phyloP scores from a whole-genome alignment of 2,888 invertebrate genomes.

The Sinopyrophorus schimmeli region DNA sequence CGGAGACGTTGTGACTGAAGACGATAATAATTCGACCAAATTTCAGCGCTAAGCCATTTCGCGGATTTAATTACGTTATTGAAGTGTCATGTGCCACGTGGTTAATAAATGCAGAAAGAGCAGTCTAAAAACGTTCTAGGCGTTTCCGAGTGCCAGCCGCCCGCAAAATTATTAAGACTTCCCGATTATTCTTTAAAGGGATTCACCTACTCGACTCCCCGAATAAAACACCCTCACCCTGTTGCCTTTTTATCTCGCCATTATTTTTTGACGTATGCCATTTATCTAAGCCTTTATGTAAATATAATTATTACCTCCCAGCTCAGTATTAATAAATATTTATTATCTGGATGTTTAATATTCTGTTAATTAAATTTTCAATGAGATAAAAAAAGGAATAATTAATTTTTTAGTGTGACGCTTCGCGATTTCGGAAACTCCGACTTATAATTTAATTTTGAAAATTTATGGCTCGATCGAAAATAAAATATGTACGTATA shows the following conservation, averaged over 20 bases:
- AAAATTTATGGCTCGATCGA: too few species aligned
- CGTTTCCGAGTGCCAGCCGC: slow-evolving; percentile 37
- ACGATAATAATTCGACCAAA: slow-evolving; percentile 54
- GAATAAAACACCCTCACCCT: slow-evolving; percentile 27
- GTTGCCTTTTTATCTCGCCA: slow-evolving; percentile 26
- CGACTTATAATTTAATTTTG: too few species aligned
- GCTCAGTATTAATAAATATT: too few species aligned
- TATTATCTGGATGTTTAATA: too few species aligned
- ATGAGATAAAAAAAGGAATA: too few species aligned
- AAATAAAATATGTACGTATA: too few species aligned
- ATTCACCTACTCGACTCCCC: slow-evolving; percentile 29
- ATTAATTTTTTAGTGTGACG: too few species aligned
- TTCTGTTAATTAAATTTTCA: too few species aligned
- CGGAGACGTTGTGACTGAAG: slow-evolving; percentile 45
- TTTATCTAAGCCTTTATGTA: too few species aligned
- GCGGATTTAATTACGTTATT: slow-evolving; percentile 57
- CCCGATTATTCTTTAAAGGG: slow-evolving; percentile 46
- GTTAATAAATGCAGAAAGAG: slow-evolving; percentile 54
- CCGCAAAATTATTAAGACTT: slow-evolving; percentile 49
- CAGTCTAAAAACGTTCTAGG: slow-evolving; percentile 46
- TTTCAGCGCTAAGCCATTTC: slow-evolving; percentile 54
- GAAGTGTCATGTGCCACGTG: slow-evolving; percentile 55
- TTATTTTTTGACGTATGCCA: too few species aligned
- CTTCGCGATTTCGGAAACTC: too few species aligned
- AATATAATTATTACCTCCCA: too few species aligned